Conservation (phyloP, 2,797 vertebrate genomes). For the Avahi laniger region DNA sequence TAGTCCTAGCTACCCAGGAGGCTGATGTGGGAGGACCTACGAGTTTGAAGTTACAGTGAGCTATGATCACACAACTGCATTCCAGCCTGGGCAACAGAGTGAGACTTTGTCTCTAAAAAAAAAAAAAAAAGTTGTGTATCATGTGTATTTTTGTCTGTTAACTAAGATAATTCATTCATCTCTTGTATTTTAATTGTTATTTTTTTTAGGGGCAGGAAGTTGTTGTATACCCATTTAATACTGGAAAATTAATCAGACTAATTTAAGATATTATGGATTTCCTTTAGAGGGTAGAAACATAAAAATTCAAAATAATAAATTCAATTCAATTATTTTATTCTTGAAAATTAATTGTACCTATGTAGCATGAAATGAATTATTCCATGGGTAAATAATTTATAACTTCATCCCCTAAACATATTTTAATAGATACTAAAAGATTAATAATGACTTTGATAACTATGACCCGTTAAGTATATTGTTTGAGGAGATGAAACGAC, state of each 20-base stretch:
- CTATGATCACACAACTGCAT: not conserved
- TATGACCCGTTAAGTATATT: not conserved
- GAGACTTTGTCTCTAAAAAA: not conserved
- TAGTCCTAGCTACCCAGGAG: not conserved
- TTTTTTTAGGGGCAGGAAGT: not conserved
- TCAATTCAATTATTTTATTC: not conserved
- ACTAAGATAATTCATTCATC: not conserved
- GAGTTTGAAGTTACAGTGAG: not conserved
- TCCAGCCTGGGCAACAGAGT: not conserved
- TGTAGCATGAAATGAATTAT: not conserved
- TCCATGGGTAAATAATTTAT: conserved; percentile 19
- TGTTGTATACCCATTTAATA: not conserved
- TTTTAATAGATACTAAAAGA: not conserved
- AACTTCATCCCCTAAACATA: not conserved
- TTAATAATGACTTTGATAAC: not conserved
- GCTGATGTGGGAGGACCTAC: not conserved
- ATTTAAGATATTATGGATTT: not conserved
- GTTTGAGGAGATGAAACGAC: not conserved
- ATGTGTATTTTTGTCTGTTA: not conserved
- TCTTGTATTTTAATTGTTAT: not conserved
- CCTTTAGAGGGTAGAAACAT: not conserved
- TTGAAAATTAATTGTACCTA: conserved; percentile 27
- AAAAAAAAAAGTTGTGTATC: not conserved
- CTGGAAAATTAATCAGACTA: not conserved
- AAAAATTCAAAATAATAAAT: not conserved